Conservation (phyloP, 1,140 invertebrate genomes). For the Scaptomyza hsui region DNA sequence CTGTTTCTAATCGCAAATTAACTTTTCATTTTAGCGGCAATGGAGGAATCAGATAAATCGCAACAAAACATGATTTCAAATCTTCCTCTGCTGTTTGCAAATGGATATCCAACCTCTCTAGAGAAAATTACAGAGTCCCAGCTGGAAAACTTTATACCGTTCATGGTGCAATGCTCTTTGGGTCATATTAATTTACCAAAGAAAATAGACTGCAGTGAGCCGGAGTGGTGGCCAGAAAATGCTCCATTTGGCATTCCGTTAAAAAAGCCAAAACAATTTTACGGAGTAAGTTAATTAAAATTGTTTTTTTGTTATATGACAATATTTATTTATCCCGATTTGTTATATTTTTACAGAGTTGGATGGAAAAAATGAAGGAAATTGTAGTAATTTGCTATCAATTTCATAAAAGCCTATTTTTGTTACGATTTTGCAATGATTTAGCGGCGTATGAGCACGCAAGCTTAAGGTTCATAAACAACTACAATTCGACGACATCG, state of each 20-base stretch:
- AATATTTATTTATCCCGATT: neutral
- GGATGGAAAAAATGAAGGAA: constrained; percentile 87
- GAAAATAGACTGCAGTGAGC: constrained; percentile 84
- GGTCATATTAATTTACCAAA: constrained; percentile 86
- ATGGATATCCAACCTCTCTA: constrained; percentile 88
- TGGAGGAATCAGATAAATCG: constrained; percentile 78
- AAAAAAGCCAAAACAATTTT: constrained; percentile 85
- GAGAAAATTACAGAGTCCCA: constrained; percentile 87
- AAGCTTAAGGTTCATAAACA: constrained; percentile 88
- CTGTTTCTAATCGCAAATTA: neutral
- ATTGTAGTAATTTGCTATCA: constrained; percentile 89
- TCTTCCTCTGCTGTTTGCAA: constrained; percentile 88
- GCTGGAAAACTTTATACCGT: constrained; percentile 89
- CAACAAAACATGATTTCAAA: constrained; percentile 84
- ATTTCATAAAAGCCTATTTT: constrained; percentile 89
- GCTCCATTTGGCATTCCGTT: constrained; percentile 87
- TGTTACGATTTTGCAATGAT: constrained; percentile 89
- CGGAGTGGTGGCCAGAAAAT: constrained; percentile 89
- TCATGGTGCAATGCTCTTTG: constrained; percentile 90
- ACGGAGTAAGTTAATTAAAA: constrained; percentile 81
- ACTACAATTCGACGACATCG: constrained; percentile 90
- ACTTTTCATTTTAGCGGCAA: constrained; percentile 47
- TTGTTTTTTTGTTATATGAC: constrained; percentile 27
- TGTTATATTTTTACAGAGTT: constrained; percentile 83
- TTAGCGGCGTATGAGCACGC: constrained; percentile 87